Evolutionary conservation across 2,888 invertebrate genomes (phyloP).

Genomic region (Ametastegia equiseti): DNA sequence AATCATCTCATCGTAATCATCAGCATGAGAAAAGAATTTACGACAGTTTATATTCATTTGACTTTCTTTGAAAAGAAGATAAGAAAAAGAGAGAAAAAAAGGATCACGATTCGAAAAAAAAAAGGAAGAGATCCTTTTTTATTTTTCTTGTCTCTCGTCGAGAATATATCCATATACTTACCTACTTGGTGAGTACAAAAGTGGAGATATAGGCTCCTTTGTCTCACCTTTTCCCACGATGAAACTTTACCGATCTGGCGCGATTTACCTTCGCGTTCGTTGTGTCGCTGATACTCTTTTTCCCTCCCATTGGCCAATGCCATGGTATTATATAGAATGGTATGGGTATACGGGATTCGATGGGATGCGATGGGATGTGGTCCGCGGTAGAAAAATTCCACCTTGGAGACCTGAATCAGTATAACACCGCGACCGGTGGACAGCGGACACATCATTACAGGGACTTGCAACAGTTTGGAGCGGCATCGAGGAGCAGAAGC

Average conservation of each 20-base stretch:
- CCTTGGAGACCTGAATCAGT: slow-evolving; percentile 40
- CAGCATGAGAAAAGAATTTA: no score
- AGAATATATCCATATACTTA: neutral
- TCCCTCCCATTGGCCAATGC: neutral
- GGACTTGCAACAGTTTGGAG: slow-evolving; percentile 59
- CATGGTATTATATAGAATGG: no score
- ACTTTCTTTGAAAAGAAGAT: no score
- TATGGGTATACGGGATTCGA: no score
- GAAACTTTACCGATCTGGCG: slow-evolving; percentile 40
- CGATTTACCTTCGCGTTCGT: slow-evolving; percentile 39
- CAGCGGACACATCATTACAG: slow-evolving; percentile 72
- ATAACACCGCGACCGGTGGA: slow-evolving; percentile 50
- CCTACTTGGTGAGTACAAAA: neutral
- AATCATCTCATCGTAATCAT: no score
- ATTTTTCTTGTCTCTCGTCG: no score
- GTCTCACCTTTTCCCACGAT: slow-evolving; percentile 32
- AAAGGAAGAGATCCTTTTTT: neutral
- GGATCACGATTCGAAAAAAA: neutral
- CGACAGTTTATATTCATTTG: no score
- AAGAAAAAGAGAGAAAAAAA: neutral
- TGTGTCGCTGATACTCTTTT: neutral
- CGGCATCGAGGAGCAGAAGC: no score
- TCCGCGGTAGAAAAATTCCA: slow-evolving; percentile 29
- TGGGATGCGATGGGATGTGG: neutral
- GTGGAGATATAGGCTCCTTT: neutral